These are phyloP conservation scores for Pentalonia nigronervosa DNA, from an alignment of 1,140 invertebrate genomes.

Conservation along the genomic window DNA sequence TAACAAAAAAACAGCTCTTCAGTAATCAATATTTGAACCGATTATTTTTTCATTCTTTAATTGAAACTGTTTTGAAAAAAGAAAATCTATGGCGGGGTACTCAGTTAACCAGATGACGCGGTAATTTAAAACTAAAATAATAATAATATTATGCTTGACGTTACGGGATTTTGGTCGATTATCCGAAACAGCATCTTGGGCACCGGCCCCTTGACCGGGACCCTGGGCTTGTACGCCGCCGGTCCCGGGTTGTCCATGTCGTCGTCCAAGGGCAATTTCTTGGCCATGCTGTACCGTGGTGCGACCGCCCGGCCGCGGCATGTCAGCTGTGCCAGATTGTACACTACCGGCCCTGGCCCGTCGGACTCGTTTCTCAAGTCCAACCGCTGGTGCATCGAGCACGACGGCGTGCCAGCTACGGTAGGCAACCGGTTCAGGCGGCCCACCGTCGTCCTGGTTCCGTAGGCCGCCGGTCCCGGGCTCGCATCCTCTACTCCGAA, in stretches of 20 bases:
- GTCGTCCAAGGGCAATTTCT: neutral
- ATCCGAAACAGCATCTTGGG: slow-evolving; percentile 23
- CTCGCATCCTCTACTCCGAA: neutral
- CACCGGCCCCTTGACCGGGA: neutral
- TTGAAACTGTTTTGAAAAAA: neutral
- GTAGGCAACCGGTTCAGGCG: neutral
- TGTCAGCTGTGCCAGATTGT: neutral
- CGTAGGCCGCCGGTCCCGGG: slow-evolving; percentile 31
- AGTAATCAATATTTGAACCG: too few relatives aligned
- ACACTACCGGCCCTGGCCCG: neutral
- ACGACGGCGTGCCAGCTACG: neutral
- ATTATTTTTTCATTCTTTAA: too few relatives aligned
- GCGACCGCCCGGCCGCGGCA: neutral
- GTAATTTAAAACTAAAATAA: neutral
- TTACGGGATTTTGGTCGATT: neutral
- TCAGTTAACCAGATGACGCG: neutral
- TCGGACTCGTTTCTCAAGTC: neutral
- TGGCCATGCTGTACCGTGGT: neutral
- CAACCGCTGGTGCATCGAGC: neutral
- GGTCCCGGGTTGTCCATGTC: neutral
- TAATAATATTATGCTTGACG: neutral
- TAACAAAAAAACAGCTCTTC: too few relatives aligned
- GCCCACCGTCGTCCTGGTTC: neutral
- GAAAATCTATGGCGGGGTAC: neutral
- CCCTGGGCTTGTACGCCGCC: slow-evolving; percentile 24